Percentiles rank a stretch among this genome's conserved stretches.
Conservation (phyloP, 2,113 vertebrate species). For the Gallinago jamesoni region DNA sequence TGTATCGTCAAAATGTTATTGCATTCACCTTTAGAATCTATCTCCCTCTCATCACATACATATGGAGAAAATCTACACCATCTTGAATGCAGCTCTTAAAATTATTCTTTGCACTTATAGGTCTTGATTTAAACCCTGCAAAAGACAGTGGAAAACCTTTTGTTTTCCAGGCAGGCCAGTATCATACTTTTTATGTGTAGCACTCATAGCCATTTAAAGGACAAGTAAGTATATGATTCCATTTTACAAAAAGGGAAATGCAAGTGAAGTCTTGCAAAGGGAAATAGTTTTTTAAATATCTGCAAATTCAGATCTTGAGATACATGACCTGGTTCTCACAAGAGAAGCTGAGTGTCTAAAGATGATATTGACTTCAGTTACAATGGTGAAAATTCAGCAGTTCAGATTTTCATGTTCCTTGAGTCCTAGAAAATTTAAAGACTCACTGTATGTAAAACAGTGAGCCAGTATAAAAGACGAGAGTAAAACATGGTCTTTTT, state of each 20-base stretch:
- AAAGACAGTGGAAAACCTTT: not conserved
- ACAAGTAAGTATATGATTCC: not conserved
- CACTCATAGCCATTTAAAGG: not conserved
- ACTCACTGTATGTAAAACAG: not conserved
- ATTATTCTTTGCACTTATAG: not conserved
- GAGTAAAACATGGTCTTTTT: not conserved
- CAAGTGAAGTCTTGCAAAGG: not conserved
- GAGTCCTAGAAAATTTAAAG: not conserved
- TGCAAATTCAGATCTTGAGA: not conserved
- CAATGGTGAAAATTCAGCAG: not conserved
- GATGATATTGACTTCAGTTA: not conserved
- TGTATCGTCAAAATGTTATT: not conserved
- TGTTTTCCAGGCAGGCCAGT: not conserved
- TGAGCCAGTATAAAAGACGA: not conserved
- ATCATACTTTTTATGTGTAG: not conserved
- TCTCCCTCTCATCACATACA: not conserved
- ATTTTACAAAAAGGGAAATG: not conserved
- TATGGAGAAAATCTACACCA: not conserved
- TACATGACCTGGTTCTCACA: not conserved
- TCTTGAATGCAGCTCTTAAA: not conserved
- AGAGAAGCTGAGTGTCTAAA: not conserved
- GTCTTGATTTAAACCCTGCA: not conserved
- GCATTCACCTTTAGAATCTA: not conserved
- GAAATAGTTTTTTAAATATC: not conserved
- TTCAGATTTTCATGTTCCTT: not conserved